phyloP scores from a whole-genome alignment of 1,140 invertebrate genomes.

The Panulirus ornatus region DNA sequence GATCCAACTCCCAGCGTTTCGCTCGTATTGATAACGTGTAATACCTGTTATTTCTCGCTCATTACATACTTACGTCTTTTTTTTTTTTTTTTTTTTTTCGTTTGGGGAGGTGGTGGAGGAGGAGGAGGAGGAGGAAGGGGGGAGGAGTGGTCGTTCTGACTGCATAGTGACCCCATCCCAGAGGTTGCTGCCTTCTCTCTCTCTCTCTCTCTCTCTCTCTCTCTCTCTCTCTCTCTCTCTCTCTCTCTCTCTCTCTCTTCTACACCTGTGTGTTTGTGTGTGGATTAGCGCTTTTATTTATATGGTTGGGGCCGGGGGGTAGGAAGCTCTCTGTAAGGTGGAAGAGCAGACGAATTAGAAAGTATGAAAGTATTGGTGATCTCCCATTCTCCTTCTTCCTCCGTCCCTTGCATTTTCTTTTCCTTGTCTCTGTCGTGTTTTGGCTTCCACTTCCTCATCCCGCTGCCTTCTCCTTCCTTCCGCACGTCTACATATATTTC shows the following conservation, averaged over 20 bases:
- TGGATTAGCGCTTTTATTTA: not conserved
- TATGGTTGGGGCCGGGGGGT: too few species aligned
- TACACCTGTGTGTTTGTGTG: not conserved
- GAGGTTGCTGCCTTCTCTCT: too few species aligned
- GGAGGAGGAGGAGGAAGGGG: not conserved
- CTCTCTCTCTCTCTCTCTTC: constrained; percentile 1
- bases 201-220: not conserved
- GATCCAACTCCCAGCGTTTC: too few species aligned
- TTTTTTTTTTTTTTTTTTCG: too few species aligned
- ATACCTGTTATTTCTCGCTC: not conserved
- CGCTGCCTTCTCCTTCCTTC: not conserved
- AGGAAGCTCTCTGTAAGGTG: too few species aligned
- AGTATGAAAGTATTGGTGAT: too few species aligned
- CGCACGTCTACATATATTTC: too few species aligned
- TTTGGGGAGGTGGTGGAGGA: not conserved
- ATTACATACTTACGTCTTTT: constrained; percentile 1
- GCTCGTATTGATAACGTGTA: constrained; percentile 6
- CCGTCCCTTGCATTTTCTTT: too few species aligned
- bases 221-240: constrained; percentile 45
- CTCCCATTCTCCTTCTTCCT: too few species aligned
- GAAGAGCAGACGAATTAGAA: too few species aligned
- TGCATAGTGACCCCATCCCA: too few species aligned
- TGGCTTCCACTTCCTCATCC: too few species aligned
- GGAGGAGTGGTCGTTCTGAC: not conserved
- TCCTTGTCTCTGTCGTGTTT: not conserved